Evolutionary conservation across 2,797 vertebrate genomes (phyloP), one percentile per base, ranked within the genome.

Genomic region (Trachurus trachurus): DNA sequence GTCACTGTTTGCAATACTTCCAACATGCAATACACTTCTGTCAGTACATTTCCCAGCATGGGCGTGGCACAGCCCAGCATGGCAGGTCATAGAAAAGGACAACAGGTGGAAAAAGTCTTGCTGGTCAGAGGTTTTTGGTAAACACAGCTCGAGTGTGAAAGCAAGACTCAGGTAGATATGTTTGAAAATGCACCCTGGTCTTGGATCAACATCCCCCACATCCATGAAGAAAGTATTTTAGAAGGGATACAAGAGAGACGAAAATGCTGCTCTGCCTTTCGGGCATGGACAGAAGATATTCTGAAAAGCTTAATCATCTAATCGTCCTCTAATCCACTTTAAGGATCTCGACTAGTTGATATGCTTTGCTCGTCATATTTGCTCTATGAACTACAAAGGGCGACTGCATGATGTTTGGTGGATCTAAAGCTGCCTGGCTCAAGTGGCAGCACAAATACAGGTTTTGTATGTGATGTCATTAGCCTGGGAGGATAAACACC

Each of bases 111-210:
- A 19, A 10, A 5, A 57, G 56, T 9, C 12, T 21, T 44, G 42
- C 34, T 64, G 68, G 54, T 74, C 53, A 58, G 45, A 74, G 70
- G 56, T 45, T 69, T 68, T 8, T 17, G 31, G 71, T 58, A 56
- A 69, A 63, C 63, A 29, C 40, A 45, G 3, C 40, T 19, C 50
- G 50, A 4, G 40, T 6, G 52, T 75, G 74, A 39, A 64, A 47
- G 53, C 58, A 66, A 66, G 76, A 59, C 80, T 56, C 21, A 42
- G 53, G 49, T 40, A 54, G 63, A 74, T 57, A 22, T 21, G 15
- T 71, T 62, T 56, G 69, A 72, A 82, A 81, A 69, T 50, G 57
- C 50, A 64, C 50, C 45, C 45, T 50, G 60, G 53, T 49, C 63
- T 78, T 78, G 52, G n/a, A 76, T 82, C 53, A 40, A 47, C 62